Base-by-base conservation (phyloP, 64 coral and sea anemone genomes). In the Dendronephthya gigantea region DNA sequence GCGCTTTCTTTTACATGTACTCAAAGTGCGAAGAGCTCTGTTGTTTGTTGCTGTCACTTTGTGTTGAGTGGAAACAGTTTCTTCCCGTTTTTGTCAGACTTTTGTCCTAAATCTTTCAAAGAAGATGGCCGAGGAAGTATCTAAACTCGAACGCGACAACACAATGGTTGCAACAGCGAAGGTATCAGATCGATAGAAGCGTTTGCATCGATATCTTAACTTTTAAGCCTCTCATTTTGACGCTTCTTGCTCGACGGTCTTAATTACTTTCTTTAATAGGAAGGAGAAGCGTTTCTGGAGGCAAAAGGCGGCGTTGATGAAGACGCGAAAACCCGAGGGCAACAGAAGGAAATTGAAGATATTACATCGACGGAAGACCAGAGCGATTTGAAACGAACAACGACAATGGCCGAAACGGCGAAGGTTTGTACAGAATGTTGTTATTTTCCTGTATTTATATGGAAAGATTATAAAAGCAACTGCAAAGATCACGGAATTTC, bases 341-440 rank as follows among this genome's bases (percentile, higher is more conserved):
- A 79, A 36, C 72, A 79, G 17, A 79, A 79, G 72, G 72, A 79
- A 79, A 79, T 79, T 33, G 72, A 79, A 79, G 72, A 79, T 9
- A 79, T 79, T 1, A 79, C 12, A 28, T 16, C 27, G 13, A 39
- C 19, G 30, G 72, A 79, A 79, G 72, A 39, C 19, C 19, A 66
- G 36, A 39, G 72, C 37, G 72, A 79, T 33, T 39, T 79, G 28
- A 79, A 79, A 39, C 31, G 72, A 39, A 79, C 72, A 79, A 79
- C 32, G 15, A 79, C 72, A 29, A 79, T 79, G 72, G 72, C 31
- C 34, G 72, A 79, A 39, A 79, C 72, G 32, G 72, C 72, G 36
- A 79, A 79, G 30, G 72, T 79, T 79, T 33, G 72, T 79, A n/a
- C 25, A 27, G 25, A 62, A 62, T n/a, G 55, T n/a, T n/a, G n/a